Evolutionary conservation across 2,888 invertebrate genomes (phyloP).

Genomic region (Troides oblongomaculatus): DNA sequence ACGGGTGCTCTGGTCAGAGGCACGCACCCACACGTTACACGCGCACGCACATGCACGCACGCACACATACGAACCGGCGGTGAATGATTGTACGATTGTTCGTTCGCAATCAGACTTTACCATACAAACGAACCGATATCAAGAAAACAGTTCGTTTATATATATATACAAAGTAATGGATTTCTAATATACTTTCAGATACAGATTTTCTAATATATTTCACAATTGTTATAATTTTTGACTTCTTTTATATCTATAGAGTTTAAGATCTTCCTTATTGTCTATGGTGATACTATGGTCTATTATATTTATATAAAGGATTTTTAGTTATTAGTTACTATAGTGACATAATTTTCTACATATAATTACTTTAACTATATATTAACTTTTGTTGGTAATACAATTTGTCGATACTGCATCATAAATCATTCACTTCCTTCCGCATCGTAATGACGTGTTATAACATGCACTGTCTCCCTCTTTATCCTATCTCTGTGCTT

Average conservation of each 20-base stretch:
- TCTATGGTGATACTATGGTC: too few relatives aligned
- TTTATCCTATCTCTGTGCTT: constrained; percentile 28
- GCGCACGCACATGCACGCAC: constrained; percentile 31
- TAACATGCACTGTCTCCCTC: constrained; percentile 37
- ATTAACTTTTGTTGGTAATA: background rate
- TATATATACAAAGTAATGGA: too few relatives aligned
- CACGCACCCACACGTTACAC: constrained; percentile 42
- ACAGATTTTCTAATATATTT: too few relatives aligned
- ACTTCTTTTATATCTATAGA: too few relatives aligned
- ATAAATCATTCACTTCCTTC: constrained; percentile 10
- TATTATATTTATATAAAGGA: too few relatives aligned
- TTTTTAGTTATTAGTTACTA: too few relatives aligned
- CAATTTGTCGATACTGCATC: background rate
- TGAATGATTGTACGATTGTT: constrained; percentile 7
- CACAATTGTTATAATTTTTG: too few relatives aligned
- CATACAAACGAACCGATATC: background rate
- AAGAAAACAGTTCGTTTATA: too few relatives aligned
- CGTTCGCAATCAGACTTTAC: background rate
- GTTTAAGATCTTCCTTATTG: too few relatives aligned
- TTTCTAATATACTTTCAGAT: too few relatives aligned
- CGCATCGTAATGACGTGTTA: constrained; percentile 4
- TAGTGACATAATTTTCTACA: too few relatives aligned
- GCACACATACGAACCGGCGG: constrained; percentile 7
- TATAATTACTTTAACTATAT: background rate
- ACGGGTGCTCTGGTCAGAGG: constrained; percentile 71